Evolutionary conservation across 2,888 invertebrate genomes (phyloP).

Genomic region (Cecidostiba fungosa): DNA sequence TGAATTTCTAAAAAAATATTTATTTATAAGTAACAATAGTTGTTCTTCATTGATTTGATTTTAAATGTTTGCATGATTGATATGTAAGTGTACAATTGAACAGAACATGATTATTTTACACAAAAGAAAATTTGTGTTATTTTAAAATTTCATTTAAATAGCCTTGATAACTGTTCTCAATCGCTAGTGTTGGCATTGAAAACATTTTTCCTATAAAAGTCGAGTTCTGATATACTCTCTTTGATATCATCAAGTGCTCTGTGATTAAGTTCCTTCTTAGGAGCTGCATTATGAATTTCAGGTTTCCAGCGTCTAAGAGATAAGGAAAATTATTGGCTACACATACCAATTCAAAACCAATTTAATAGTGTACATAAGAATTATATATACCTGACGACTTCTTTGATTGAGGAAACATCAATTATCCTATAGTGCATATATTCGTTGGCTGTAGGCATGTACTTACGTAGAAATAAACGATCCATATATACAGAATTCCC

Average conservation of each 20-base stretch:
- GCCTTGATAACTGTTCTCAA: neutral
- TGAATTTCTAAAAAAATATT: neutral
- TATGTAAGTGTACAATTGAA: neutral
- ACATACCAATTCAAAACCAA: neutral
- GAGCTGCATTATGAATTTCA: slow-evolving; percentile 82
- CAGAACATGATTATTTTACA: neutral
- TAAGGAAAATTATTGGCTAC: slow-evolving; percentile 22
- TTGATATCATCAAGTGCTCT: slow-evolving; percentile 91
- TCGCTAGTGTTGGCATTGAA: slow-evolving; percentile 61
- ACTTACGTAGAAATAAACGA: slow-evolving; percentile 88
- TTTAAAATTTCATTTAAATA: neutral
- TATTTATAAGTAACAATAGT: neutral
- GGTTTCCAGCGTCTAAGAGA: slow-evolving; percentile 88
- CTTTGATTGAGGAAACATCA: slow-evolving; percentile 95
- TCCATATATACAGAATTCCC: slow-evolving; percentile 96
- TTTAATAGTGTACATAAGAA: neutral
- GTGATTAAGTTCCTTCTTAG: slow-evolving; percentile 86
- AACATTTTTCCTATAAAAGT: slow-evolving; percentile 85
- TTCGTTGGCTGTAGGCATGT: slow-evolving; percentile 89
- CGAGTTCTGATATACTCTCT: slow-evolving; percentile 92
- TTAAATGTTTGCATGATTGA: neutral
- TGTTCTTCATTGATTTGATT: neutral
- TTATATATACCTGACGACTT: slow-evolving; percentile 82
- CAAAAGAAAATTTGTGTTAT: neutral
- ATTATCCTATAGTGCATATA: slow-evolving; percentile 96